Conservation (phyloP, 2,113 vertebrate species). For the Salvelinus sp. region DNA sequence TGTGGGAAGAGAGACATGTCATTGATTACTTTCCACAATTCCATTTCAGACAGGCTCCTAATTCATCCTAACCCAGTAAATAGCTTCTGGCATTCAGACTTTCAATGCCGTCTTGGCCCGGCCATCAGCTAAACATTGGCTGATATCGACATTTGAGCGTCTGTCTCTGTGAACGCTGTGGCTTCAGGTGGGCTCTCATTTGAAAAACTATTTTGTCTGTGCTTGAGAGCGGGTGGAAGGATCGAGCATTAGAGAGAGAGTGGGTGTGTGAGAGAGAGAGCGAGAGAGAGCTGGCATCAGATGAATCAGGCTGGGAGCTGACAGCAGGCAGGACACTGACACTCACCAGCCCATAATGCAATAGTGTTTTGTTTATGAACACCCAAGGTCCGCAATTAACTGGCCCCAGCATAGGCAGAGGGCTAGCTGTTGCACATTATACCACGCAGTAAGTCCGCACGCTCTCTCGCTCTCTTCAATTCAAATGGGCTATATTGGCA, state of each 20-base stretch:
- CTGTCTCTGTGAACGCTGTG: no score
- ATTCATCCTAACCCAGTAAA: background rate
- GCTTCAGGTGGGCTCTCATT: no score
- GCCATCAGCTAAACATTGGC: no score
- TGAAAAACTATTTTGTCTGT: background rate
- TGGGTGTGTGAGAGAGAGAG: background rate
- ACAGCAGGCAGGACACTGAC: conserved; percentile 41
- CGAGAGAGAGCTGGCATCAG: conserved; percentile 28
- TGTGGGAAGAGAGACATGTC: no score
- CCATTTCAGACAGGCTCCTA: background rate
- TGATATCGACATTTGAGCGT: no score
- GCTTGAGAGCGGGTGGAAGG: background rate
- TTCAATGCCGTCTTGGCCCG: no score
- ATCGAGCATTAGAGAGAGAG: background rate
- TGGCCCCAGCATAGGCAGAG: conserved; percentile 32
- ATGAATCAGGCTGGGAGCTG: conserved; percentile 18
- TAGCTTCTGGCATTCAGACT: background rate
- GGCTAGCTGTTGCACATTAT: background rate
- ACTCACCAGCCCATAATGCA: conserved; percentile 35
- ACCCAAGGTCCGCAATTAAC: conserved; percentile 47
- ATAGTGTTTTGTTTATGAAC: background rate
- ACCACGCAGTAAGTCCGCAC: background rate
- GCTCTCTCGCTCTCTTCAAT: no score
- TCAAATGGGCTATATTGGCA: no score
- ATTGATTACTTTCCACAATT: background rate